Evolutionary conservation across 2,113 vertebrate genomes (phyloP), one percentile per base, ranked within the genome.

Genomic region (Hydrolagus affinis): DNA sequence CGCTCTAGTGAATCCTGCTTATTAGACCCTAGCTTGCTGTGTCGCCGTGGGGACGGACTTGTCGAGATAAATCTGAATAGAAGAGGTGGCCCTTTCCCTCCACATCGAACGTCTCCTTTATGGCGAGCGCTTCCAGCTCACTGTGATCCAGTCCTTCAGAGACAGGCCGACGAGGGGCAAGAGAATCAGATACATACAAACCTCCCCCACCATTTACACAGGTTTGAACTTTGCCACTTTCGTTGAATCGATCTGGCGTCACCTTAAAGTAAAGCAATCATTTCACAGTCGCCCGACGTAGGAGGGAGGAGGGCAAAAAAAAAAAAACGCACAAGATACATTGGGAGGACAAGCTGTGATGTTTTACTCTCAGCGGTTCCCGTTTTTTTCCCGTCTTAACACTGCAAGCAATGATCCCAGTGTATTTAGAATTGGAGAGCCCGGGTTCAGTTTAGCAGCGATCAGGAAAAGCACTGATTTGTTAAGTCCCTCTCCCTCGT

Each of bases 1-100:
- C n/a, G 6, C 44, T 44, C 44, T 6, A 44, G 25, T 80, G 59
- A 62, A 62, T 80, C 19, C 60, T 60, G 12, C 59, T 64, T 60
- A 80, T 28, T 80, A 12, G 62, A 17, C 2, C 28, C 62, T 57
- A 17, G 59, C 30, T 14, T 64, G 23, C 59, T 62, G 59, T 62
- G 25, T 60, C 28, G 25, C 64, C 64, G 77, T 80, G 4, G 77
- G 4, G 77, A 64, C n/a, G 7, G 8, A 64, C 59, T 78, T 78
- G 77, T 80, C 64, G 77, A 62, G 60, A 80, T 60, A 80, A 80
- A 80, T 80, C 25, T 80, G 77, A 80, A 80, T 64, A 80, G 60
- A 25, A 64, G 77, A 80, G 62, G 60, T 44, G 44, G 44, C 77
- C 77, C 64, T 80, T 60, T 64, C 28, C 12, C 57, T 28, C 76